A percentile compares a stretch with the other conserved stretches of the same genome.
These are phyloP conservation scores for Trachymyrmex septentrionalis DNA, from an alignment of 1,140 invertebrate species.

Conservation along the genomic window DNA sequence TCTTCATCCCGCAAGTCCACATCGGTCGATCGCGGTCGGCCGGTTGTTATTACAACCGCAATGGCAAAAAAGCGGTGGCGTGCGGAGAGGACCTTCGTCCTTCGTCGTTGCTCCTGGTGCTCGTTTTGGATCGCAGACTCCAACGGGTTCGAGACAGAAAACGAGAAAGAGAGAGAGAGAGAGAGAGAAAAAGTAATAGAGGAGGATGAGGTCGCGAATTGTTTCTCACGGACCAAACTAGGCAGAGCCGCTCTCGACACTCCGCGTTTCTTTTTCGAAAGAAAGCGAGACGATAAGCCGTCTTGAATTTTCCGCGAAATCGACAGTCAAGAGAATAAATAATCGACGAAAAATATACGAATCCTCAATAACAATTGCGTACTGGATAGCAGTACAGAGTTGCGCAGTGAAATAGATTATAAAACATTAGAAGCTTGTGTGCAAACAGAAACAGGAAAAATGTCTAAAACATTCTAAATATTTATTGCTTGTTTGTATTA, in stretches of 20 bases:
- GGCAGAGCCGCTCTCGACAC: slow-evolving; percentile 62
- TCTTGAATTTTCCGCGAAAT: slow-evolving; percentile 62
- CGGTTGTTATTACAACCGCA: slow-evolving; percentile 77
- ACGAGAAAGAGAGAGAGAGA: not conserved
- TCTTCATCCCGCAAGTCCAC: slow-evolving; percentile 28
- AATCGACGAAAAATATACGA: not conserved
- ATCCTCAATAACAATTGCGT: not conserved
- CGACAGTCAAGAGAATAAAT: not conserved
- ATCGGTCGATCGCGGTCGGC: slow-evolving; percentile 44
- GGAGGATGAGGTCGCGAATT: slow-evolving; percentile 58
- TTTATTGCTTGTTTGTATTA: too few species aligned
- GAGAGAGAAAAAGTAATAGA: not conserved
- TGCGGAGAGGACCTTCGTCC: slow-evolving; percentile 70
- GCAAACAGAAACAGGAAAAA: not conserved
- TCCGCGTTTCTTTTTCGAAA: slow-evolving; percentile 29
- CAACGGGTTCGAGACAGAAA: not conserved
- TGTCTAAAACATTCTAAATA: not conserved
- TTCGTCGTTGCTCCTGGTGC: slow-evolving; percentile 64
- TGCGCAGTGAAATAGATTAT: not conserved
- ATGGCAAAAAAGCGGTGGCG: slow-evolving; percentile 68
- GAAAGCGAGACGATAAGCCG: slow-evolving; percentile 61
- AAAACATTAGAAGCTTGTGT: not conserved
- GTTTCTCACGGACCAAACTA: slow-evolving; percentile 80
- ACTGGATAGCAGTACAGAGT: not conserved
- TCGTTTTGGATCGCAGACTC: slow-evolving; percentile 41